These are phyloP conservation scores for Calliopsis andreniformis DNA, from an alignment of 1,140 invertebrate species.

Conservation along the genomic window DNA sequence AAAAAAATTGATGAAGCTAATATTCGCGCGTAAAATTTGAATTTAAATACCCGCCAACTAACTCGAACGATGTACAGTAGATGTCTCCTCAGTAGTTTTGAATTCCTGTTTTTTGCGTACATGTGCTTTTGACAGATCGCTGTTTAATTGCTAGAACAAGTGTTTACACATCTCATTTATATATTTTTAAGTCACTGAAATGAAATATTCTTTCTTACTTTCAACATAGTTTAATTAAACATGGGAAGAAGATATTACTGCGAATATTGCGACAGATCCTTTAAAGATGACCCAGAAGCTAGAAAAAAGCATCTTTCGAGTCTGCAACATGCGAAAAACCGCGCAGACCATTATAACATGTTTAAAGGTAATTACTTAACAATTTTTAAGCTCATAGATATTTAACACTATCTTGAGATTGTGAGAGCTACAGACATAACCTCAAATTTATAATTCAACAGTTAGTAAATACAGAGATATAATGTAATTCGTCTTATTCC, in stretches of 20 bases:
- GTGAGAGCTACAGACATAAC: slow-evolving; percentile 30
- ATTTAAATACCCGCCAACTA: not conserved
- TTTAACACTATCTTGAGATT: not conserved
- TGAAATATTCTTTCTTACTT: not conserved
- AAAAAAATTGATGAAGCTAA: too few species aligned
- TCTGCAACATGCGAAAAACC: slow-evolving; percentile 83
- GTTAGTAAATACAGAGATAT: not conserved
- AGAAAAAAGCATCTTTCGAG: slow-evolving; percentile 86
- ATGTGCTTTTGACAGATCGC: not conserved
- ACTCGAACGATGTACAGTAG: not conserved
- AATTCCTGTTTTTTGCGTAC: not conserved
- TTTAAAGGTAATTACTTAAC: slow-evolving; percentile 82
- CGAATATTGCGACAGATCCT: slow-evolving; percentile 87
- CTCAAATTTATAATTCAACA: slow-evolving; percentile 2
- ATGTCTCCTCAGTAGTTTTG: not conserved
- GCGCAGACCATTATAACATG: slow-evolving; percentile 83
- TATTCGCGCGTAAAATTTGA: not conserved
- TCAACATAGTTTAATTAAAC: not conserved
- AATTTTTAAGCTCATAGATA: not conserved
- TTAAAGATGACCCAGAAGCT: slow-evolving; percentile 84
- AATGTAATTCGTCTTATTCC: slow-evolving; percentile 69
- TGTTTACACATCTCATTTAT: not conserved
- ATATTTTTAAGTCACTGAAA: not conserved
- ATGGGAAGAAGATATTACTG: slow-evolving; percentile 86
- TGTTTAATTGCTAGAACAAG: not conserved